Evolutionary conservation across 2,797 vertebrate species (phyloP), one percentile per base, ranked within the genome.

Genomic region (Neosilurus hyrtlii): DNA sequence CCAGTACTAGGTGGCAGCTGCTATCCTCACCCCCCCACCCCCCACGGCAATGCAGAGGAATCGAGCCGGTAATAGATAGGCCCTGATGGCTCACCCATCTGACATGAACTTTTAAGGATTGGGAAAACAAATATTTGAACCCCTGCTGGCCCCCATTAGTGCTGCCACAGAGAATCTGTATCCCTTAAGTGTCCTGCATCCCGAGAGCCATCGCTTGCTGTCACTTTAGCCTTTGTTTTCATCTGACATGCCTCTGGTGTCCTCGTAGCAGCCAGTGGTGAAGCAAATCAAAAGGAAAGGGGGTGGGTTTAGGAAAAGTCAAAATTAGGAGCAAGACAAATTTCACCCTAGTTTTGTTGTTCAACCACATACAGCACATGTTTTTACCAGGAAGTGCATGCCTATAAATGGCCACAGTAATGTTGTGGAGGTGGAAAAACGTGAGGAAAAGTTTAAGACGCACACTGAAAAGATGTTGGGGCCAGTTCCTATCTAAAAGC

Each of bases 101-200:
- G 93, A 95, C 92, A 93, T 92, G 91, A 94, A 94, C 93, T 94
- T 94, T 91, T 89, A 89, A 90, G 89, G 90, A 90, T 81, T 90
- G 90, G 90, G 90, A 94, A 94, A 95, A 95, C 94, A 95, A 95
- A 94, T 93, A 93, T 90, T 94, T 94, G 93, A 95, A 92, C 93
- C 90, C 90, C 78, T 82, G 81, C 87, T 84, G 88, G 85, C 89
- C 88, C 86, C 88, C 87, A 88, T 91, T 92, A 93, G 83, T 91
- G 92, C 90, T 90, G 91, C 90, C 92, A 91, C 84, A 86, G 87
- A 90, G 91, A 93, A 92, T 92, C 90, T 92, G 90, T 90, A 81
- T 81, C 78, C 85, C 88, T 84, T 24, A 84, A 81, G 62, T 76
- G 67, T 79, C 26, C 20, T 52, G 49, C 71, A 24, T 73, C 80